Evolutionary conservation across 2,888 invertebrate genomes (phyloP).

Genomic region (Bembecia ichneumoniformis): DNA sequence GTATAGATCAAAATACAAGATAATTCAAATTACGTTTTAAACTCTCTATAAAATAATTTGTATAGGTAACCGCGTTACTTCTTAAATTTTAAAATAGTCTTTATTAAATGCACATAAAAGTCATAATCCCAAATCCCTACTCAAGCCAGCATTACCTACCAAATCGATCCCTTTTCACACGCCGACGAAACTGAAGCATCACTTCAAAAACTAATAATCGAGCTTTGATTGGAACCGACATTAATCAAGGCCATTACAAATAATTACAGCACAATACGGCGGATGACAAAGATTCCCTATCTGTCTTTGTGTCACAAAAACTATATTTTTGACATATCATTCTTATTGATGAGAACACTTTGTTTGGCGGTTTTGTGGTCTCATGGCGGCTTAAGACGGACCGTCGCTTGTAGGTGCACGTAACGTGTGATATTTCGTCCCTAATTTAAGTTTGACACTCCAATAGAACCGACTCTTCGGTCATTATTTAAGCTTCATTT

Average conservation of each 20-base stretch:
- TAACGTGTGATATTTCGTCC: background rate
- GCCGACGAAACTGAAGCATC: constrained; percentile 4
- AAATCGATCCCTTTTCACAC: background rate
- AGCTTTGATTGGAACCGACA: constrained; percentile 8
- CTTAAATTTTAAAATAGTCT: no score
- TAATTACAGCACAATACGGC: constrained; percentile 26
- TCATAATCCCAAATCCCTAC: no score
- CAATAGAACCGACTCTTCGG: no score
- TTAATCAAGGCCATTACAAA: constrained; percentile 13
- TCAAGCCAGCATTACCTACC: no score
- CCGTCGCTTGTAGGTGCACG: background rate
- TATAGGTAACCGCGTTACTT: no score
- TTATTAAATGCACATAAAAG: no score
- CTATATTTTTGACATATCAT: constrained; percentile 31
- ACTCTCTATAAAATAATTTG: no score
- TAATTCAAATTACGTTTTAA: no score
- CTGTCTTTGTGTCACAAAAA: constrained; percentile 32
- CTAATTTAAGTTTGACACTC: background rate
- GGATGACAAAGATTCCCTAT: constrained; percentile 20
- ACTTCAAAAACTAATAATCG: constrained; percentile 3
- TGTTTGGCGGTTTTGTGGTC: constrained; percentile 8
- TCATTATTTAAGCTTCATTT: no score
- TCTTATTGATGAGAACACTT: constrained; percentile 29
- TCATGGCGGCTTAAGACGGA: constrained; percentile 5
- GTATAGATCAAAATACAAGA: no score